These are phyloP conservation scores for Onychostruthus taczanowskii DNA, from an alignment of 2,113 vertebrate species.

Conservation along the genomic window DNA sequence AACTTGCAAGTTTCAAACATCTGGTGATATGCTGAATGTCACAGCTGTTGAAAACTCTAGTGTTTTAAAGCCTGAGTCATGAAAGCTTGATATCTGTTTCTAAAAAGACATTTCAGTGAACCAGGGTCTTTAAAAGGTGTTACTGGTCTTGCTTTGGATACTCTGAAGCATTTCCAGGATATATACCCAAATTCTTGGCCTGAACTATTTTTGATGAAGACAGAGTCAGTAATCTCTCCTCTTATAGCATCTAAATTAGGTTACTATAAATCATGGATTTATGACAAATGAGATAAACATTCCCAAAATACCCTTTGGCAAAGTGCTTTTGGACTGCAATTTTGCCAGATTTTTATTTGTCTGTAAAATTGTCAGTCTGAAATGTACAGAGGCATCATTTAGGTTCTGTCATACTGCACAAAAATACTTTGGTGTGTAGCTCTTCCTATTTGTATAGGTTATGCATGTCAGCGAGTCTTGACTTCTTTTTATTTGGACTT, in stretches of 20 bases:
- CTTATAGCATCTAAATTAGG: constrained; percentile 25
- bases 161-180: neutral
- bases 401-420: constrained; percentile 10
- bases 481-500: neutral
- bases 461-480: neutral
- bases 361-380: constrained; percentile 35
- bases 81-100: neutral
- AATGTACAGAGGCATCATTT: constrained; percentile 11
- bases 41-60: neutral
- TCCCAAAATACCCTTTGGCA: constrained; percentile 56
- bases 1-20: neutral
- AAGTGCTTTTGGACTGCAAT: constrained; percentile 29
- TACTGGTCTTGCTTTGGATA: neutral
- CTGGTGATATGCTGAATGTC: neutral
- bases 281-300: constrained; percentile 44
- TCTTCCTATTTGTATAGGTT: neutral
- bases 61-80: neutral
- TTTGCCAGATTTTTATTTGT: constrained; percentile 54
- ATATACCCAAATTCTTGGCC: neutral
- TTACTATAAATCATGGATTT: constrained; percentile 39
- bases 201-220: constrained; percentile 10
- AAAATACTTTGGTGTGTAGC: neutral
- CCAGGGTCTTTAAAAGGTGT: neutral
- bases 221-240: constrained; percentile 23
- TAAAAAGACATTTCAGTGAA: neutral